These are phyloP conservation scores for Heterodera carotae DNA, from an alignment of 1,140 invertebrate species.

Conservation along the genomic window DNA sequence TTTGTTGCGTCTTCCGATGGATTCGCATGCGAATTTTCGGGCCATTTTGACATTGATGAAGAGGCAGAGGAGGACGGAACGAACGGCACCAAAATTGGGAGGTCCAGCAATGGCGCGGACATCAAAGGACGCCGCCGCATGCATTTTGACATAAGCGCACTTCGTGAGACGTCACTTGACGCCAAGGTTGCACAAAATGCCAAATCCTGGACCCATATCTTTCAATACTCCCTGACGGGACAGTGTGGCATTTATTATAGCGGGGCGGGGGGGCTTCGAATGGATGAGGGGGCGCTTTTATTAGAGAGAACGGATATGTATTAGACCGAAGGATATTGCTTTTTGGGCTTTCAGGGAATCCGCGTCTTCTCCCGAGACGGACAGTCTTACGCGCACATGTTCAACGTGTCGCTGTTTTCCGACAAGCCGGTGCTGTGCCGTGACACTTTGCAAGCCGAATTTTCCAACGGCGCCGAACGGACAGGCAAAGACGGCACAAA, in stretches of 20 bases:
- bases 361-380: constrained; percentile 71
- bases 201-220: no score
- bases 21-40: constrained; percentile 42
- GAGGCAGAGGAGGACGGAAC: constrained; percentile 21
- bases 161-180: not conserved
- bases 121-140: not conserved
- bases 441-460: constrained; percentile 11
- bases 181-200: not conserved
- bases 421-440: constrained; percentile 45
- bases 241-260: not conserved
- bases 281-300: no score
- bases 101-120: constrained; percentile 18
- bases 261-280: no score
- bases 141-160: constrained; percentile 24
- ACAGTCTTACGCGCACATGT: constrained; percentile 71
- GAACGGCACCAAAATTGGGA: constrained; percentile 35
- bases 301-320: no score
- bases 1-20: constrained; percentile 47
- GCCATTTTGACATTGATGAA: constrained; percentile 56
- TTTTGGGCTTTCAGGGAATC: constrained; percentile 65
- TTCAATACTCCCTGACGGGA: no score
- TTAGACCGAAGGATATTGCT: not conserved
- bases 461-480: not conserved
- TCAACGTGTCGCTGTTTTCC: constrained; percentile 72
- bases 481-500: not conserved